Percentiles rank a stretch among this genome's conserved stretches.
These are phyloP conservation scores for Tetragonisca angustula DNA, from an alignment of 2,888 invertebrate species.

Conservation along the genomic window DNA sequence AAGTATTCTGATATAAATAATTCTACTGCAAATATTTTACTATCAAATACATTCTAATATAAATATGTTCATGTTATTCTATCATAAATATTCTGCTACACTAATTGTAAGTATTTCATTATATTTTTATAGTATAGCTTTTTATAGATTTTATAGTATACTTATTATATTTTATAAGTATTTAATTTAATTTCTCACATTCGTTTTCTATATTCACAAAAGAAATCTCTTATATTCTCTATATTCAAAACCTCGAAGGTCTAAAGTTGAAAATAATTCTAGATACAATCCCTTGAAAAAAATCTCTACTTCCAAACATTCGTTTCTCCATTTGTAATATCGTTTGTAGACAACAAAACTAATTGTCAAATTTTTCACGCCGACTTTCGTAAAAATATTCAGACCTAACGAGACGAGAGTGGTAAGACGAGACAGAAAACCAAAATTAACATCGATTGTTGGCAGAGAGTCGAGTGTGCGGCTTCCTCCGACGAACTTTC, in stretches of 20 bases:
- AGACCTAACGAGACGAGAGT: neutral
- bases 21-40: too few species aligned
- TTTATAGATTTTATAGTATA: too few species aligned
- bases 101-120: too few species aligned
- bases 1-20: too few species aligned
- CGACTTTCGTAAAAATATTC: neutral
- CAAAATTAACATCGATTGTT: conserved; percentile 24
- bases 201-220: neutral
- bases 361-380: neutral
- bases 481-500: conserved; percentile 36
- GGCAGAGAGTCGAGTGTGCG: conserved; percentile 12
- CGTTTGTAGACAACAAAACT: neutral
- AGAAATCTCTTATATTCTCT: too few species aligned
- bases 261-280: neutral
- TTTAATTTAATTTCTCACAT: too few species aligned
- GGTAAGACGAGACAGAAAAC: neutral
- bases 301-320: neutral
- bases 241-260: neutral
- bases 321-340: neutral
- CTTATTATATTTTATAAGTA: too few species aligned
- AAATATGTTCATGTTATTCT: too few species aligned
- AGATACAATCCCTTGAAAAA: neutral
- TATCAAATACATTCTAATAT: too few species aligned
- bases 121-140: too few species aligned
- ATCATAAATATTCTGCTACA: too few species aligned